A percentile compares a stretch with the other conserved stretches of the same genome.
Conservation (phyloP, 2,888 invertebrate genomes). For the Apodemia hepburni region DNA sequence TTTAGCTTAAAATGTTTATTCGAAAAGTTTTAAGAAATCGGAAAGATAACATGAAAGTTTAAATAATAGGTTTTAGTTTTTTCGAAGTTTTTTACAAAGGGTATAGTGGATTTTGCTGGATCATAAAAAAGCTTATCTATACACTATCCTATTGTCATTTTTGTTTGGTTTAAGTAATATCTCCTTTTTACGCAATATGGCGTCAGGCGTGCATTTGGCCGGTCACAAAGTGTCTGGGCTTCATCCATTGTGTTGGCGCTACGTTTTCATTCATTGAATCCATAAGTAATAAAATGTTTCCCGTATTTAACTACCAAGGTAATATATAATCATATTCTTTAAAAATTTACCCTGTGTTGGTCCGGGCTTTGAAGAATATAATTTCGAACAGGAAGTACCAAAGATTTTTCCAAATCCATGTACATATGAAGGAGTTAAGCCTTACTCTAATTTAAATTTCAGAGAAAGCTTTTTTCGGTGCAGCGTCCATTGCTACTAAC, state of each 20-base stretch:
- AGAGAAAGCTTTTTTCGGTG: no score
- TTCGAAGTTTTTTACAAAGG: background rate
- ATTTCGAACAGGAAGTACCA: no score
- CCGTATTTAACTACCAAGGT: background rate
- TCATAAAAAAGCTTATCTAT: conserved; percentile 9
- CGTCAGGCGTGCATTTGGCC: background rate
- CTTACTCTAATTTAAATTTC: no score
- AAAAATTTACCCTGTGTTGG: no score
- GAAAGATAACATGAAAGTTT: background rate
- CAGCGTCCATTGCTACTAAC: no score
- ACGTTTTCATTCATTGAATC: conserved; percentile 3
- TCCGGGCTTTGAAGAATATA: no score
- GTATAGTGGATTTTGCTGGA: background rate
- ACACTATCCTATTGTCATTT: background rate
- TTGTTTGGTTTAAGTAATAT: background rate
- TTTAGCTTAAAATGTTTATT: no score
- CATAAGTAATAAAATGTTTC: background rate
- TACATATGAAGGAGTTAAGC: no score
- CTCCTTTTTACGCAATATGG: background rate
- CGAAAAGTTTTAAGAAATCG: background rate
- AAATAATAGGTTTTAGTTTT: background rate
- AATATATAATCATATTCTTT: background rate
- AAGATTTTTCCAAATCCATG: no score
- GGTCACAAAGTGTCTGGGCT: conserved; percentile 9
- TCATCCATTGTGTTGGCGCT: background rate